Base-by-base conservation (phyloP, 2,113 vertebrate species). In the Phainopepla nitens region DNA sequence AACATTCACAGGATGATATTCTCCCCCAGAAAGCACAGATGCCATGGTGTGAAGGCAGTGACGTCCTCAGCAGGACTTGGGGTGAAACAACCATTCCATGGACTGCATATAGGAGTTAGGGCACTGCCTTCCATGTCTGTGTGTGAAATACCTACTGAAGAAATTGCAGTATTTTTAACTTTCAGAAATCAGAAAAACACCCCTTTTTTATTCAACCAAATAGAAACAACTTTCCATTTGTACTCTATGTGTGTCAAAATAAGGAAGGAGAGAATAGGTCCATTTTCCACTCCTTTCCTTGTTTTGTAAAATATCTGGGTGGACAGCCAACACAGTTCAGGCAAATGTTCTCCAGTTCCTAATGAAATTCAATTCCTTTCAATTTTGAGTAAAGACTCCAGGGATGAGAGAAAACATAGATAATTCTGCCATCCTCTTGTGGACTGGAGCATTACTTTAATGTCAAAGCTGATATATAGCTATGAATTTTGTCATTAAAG, bases 401-500 rank as follows among this genome's bases (percentile, higher is more conserved):
- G 62, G 53, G 39, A 31, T 5, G 3, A 88, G 68, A 66, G 62
- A 73, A 88, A 75, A 87, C 41, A 4, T 83, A 68, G 88, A 84
- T 96, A 95, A 94, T 89, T 95, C 90, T 84, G 31, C 54, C 5
- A 3, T 92, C 53, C 54, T 94, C 62, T 87, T 87, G 86, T 89
- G 77, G 79, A 76, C 75, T 44, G 62, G 71, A 94, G 87, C 87
- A 93, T 96, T 92, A 62, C 78, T 94, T 92, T 92, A 91, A 94
- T 95, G 90, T 93, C 94, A 95, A 71, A 70, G 80, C 73, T 97
- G 95, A 95, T 95, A 89, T 90, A 96, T 68, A 76, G 89, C 82
- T 82, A 70, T 82, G 95, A 95, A 61, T 92, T 93, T 92, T 54
- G 94, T 96, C 94, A 92, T 96, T 94, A 96, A 94, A 93, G 86